Evolutionary conservation across 1,140 invertebrate genomes (phyloP).

Genomic region (Leguminivora glycinivorella): DNA sequence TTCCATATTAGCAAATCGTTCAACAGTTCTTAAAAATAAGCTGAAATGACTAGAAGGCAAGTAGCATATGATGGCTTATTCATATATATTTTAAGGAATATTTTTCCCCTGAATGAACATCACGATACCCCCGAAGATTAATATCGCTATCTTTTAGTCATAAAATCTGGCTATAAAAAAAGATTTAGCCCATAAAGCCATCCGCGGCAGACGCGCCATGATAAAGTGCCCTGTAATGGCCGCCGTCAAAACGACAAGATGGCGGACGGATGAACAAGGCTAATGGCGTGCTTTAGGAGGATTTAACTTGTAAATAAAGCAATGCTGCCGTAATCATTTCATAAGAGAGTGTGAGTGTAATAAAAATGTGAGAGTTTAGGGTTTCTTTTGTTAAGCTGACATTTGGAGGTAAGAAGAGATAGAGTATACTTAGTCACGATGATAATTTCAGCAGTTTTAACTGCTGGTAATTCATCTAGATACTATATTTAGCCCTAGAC

Average conservation of each 20-base stretch:
- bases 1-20: too few relatives aligned
- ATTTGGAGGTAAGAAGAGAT: too few relatives aligned
- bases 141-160: neutral
- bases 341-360: neutral
- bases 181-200: neutral
- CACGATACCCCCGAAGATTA: neutral
- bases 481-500: too few relatives aligned
- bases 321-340: neutral
- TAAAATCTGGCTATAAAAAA: neutral
- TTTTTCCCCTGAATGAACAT: neutral
- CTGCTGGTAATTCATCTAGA: too few relatives aligned
- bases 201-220: conserved; percentile 1
- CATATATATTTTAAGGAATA: too few relatives aligned
- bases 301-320: conserved; percentile 5
- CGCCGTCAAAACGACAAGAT: neutral
- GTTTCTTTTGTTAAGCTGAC: neutral
- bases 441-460: too few relatives aligned
- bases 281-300: neutral
- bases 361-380: neutral
- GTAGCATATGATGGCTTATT: too few relatives aligned
- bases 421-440: too few relatives aligned
- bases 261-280: neutral
- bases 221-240: conserved; percentile 1
- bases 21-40: too few relatives aligned
- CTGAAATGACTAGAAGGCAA: too few relatives aligned